Conservation (phyloP, 2,797 vertebrate species). For the Euthynnus affinis region DNA sequence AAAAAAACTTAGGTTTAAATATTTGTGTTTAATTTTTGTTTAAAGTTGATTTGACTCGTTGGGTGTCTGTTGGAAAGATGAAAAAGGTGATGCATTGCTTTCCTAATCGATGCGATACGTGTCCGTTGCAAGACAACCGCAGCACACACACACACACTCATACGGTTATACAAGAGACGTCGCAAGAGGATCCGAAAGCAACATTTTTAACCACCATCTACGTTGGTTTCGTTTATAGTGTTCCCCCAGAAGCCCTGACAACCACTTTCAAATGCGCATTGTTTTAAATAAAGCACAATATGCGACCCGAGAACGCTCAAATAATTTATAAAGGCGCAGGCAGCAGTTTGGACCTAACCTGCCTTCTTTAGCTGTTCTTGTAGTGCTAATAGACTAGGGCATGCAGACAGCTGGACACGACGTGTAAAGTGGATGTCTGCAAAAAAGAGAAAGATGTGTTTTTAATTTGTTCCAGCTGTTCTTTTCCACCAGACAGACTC, state of each 20-base stretch:
- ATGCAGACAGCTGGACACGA: constrained; percentile 22
- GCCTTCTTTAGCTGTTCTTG: not conserved
- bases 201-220: constrained; percentile 15
- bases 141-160: not conserved
- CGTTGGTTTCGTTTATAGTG: constrained; percentile 3
- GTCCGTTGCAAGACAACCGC: not conserved
- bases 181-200: constrained; percentile 59
- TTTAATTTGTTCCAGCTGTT: not conserved
- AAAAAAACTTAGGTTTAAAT: not conserved
- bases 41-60: not conserved
- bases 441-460: not conserved
- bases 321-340: constrained; percentile 18
- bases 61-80: not conserved
- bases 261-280: not conserved
- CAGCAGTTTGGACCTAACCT: not conserved
- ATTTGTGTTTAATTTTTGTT: too few species aligned
- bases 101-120: not conserved
- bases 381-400: not conserved
- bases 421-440: constrained; percentile 20
- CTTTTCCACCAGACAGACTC: constrained; percentile 3
- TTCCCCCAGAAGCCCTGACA: not conserved
- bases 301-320: not conserved
- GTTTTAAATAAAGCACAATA: not conserved
- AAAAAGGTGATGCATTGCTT: not conserved
- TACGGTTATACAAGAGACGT: constrained; percentile 36